Evolutionary conservation across 2,113 vertebrate species (phyloP), one percentile per base, ranked within the genome.

Genomic region (Labeo rohita): DNA sequence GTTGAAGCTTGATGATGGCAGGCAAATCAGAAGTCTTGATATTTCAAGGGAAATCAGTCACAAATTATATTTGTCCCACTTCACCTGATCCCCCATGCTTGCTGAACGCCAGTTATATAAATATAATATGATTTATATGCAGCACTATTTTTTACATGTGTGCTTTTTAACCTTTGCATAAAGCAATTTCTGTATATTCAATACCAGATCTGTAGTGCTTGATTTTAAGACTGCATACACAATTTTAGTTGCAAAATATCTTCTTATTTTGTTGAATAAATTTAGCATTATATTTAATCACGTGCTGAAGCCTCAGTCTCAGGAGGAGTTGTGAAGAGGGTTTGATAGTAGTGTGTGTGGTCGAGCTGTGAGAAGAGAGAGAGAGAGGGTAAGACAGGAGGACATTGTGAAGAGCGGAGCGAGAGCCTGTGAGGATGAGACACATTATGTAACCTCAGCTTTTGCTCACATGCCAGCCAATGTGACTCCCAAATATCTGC

Each of bases 391-490:
- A 83, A 83, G 86, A 88, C 72, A 87, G 59, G 80, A n/a, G 85
- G 49, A 61, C 43, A 90, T 28, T 87, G 63, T 90, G 47, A 86
- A 73, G 49, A 85, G 21, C 21, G 45, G 36, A 61, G 39, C 87
- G 49, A 85, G 86, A 39, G 83, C 87, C 50, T 89, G 85, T 59
- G 76, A 8, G 87, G 77, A 88, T 84, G 87, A 88, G 89, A 88
- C 49, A 36, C 28, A 90, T 95, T 94, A 95, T 90, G 91, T 94
- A 94, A 95, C 86, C 91, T 77, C 78, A 21, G 74, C 61, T 91
- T 93, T 90, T 93, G 93, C 92, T 94, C 93, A 94, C 93, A 91
- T 94, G 92, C 92, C 86, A 92, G 90, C 90, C 91, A 93, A 86
- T 93, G 93, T 95, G 94, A 95, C 93, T 92, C 88, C 88, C 86